Base-by-base conservation (phyloP, 2,797 vertebrate genomes). In the Sebastes taczanowskii region DNA sequence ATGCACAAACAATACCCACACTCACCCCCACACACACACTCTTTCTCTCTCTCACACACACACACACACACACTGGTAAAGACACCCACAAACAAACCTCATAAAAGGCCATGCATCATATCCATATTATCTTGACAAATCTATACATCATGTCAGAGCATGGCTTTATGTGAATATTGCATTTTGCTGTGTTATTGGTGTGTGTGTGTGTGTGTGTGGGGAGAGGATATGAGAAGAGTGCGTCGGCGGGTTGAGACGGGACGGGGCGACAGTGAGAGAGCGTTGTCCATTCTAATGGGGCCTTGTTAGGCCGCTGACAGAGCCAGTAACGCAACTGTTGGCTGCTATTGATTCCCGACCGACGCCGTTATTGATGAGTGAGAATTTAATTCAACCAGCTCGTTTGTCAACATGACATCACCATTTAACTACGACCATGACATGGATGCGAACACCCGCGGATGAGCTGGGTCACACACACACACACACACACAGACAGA, bases 321-420 rank as follows among this genome's bases (percentile, higher is more conserved):
- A 93, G 82, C 84, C 89, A 87, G 88, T 70, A 92, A 89, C 84
- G 73, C 91, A 86, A 89, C 89, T 74, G 91, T 86, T 93, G 90
- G 85, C 90, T 85, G 84, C 90, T 95, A 96, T 96, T 94, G 96
- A 96, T 95, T 94, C 82, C 84, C 69, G 80, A 88, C 88, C 85
- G 68, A 92, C 90, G 88, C 78, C 72, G 84, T 95, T 96, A 96
- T 96, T 95, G 94, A 96, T 96, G 93, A 95, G 91, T 89, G 89
- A 89, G 92, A 95, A 94, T 96, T 95, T 95, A 94, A 96, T 96
- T 94, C 92, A 91, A 93, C 93, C 88, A 89, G 83, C 93, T 95
- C 94, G 85, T 96, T 94, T 94, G 93, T 96, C 95, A 95, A 94
- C 83, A 92, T 94, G 94, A 95, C 94, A 94, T 93, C 93, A 88